Percentiles rank a stretch among this genome's conserved stretches.
phyloP scores from a whole-genome alignment of 37 sponge, comb jelly and placozoan species.

The Oopsacas minuta region DNA sequence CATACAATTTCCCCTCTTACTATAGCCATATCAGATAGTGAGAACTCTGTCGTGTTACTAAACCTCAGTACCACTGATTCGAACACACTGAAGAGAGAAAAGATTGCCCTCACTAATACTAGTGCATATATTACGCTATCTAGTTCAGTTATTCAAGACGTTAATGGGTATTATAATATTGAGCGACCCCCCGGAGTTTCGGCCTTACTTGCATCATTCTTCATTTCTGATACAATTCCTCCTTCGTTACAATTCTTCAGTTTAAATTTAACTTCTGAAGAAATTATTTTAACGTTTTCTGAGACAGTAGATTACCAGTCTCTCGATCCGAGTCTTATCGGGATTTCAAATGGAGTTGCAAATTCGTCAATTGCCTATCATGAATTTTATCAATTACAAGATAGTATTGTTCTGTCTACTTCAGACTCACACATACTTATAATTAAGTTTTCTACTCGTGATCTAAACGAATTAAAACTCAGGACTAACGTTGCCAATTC shows the following conservation, averaged over 20 bases:
- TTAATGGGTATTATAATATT: slow-evolving; percentile 26
- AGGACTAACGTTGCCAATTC: slow-evolving; percentile 31
- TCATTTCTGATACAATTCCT: slow-evolving; percentile 43
- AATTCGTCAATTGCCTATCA: slow-evolving; percentile 11
- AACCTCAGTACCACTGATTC: slow-evolving; percentile 44
- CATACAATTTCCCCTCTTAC: slow-evolving; percentile 27
- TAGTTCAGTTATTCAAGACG: slow-evolving; percentile 36
- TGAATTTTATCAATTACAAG: neutral
- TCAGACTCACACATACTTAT: slow-evolving; percentile 22
- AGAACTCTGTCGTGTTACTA: slow-evolving; percentile 34
- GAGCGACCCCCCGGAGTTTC: slow-evolving; percentile 29
- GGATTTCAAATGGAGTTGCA: slow-evolving; percentile 27
- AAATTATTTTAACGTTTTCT: slow-evolving; percentile 50
- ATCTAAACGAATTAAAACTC: slow-evolving; percentile 61
- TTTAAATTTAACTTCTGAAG: slow-evolving; percentile 44
- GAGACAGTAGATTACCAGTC: slow-evolving; percentile 47
- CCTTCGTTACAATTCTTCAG: slow-evolving; percentile 38
- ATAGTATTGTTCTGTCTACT: slow-evolving; percentile 20
- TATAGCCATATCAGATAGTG: neutral
- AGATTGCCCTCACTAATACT: slow-evolving; percentile 32
- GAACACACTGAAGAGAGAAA: slow-evolving; percentile 51
- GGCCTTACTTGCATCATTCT: slow-evolving; percentile 24
- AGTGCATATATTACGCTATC: slow-evolving; percentile 41
- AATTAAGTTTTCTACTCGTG: slow-evolving; percentile 23
- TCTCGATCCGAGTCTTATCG: slow-evolving; percentile 33